Conservation (phyloP, 2,797 vertebrate genomes). For the Parauchenoglanis punctatus region DNA sequence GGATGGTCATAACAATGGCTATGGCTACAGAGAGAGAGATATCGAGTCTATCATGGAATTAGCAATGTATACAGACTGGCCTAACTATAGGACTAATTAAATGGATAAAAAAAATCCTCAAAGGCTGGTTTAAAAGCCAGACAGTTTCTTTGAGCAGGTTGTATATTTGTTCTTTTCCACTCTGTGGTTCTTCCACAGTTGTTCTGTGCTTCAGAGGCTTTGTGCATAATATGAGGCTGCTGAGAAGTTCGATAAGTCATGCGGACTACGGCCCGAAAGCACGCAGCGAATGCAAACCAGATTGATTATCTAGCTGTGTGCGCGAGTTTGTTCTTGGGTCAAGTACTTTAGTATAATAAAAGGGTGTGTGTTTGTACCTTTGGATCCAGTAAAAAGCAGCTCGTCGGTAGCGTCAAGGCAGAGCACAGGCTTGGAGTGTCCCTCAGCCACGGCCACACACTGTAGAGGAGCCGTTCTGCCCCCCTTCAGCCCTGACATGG, state of each 20-base stretch:
- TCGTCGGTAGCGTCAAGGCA: conserved; percentile 96
- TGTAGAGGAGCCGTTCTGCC: conserved; percentile 90
- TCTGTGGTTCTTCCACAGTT: background rate
- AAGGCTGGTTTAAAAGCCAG: background rate
- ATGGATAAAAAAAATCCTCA: background rate
- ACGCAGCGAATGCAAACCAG: background rate
- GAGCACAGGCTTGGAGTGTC: conserved; percentile 94
- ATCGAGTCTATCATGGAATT: background rate
- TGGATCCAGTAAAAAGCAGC: conserved; percentile 94
- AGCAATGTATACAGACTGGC: background rate
- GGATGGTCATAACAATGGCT: no score
- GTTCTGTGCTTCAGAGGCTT: background rate
- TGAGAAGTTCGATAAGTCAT: background rate
- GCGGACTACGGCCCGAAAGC: background rate
- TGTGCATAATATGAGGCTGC: conserved; percentile 2
- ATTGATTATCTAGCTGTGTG: background rate
- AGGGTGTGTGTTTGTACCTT: conserved; percentile 77
- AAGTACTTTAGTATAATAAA: background rate
- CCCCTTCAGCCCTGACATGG: conserved; percentile 88
- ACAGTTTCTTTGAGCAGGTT: background rate
- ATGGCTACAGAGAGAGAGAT: no score
- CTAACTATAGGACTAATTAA: background rate
- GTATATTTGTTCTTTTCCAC: background rate
- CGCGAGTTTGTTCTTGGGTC: background rate
- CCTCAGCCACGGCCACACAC: conserved; percentile 92